phyloP scores from a whole-genome alignment of 1,140 invertebrate species.

The Colletes gigas region DNA sequence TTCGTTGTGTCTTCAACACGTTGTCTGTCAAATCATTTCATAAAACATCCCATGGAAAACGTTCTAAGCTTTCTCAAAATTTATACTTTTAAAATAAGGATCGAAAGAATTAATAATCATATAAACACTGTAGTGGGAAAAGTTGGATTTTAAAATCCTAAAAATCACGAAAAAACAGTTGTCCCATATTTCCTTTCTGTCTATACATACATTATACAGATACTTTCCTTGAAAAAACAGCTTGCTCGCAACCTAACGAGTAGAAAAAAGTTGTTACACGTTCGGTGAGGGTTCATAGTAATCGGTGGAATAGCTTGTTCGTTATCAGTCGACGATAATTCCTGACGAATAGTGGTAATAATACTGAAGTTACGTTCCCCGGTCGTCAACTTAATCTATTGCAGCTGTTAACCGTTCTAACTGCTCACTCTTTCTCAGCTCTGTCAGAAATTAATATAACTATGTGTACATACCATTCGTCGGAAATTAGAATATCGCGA shows the following conservation, averaged over 20 bases:
- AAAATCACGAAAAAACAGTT: background rate
- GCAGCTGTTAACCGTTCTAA: constrained; percentile 45
- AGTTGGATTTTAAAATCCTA: background rate
- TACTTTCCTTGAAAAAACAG: background rate
- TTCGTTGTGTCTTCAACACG: no score
- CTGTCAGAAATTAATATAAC: no score
- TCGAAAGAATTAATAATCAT: no score
- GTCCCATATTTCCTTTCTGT: constrained; percentile 9
- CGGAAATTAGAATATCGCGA: no score
- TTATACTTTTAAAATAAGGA: no score
- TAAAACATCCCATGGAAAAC: no score
- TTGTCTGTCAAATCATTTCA: no score
- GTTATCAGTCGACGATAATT: constrained; percentile 54
- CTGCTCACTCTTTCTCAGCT: no score
- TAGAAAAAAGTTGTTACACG: constrained; percentile 30
- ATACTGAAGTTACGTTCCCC: constrained; percentile 31
- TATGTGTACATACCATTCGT: background rate
- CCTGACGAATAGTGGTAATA: constrained; percentile 43
- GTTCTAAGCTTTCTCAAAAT: no score
- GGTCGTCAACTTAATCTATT: constrained; percentile 18
- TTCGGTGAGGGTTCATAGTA: constrained; percentile 13
- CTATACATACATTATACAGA: background rate
- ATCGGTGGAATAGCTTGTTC: constrained; percentile 48
- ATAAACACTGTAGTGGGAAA: background rate
- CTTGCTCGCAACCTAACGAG: background rate